Base-by-base conservation (phyloP, 2,888 invertebrate species). In the Rotaria macrura region DNA sequence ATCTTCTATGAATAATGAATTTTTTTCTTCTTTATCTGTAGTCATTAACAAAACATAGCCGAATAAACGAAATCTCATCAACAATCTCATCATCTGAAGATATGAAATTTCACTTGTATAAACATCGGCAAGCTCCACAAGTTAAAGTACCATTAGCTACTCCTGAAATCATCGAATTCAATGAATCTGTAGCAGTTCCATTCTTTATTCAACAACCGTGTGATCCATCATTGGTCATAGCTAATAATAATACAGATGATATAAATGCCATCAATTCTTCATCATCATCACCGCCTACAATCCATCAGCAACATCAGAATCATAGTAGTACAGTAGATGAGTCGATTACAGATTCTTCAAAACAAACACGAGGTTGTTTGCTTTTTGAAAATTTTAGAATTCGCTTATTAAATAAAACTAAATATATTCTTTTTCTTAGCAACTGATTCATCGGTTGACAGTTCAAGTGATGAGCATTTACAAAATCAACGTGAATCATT, bases 361-460 rank as follows among this genome's bases (percentile, higher is more conserved):
- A 79, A 79, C 40, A 79, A 79, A 43, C 79, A n/a, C 7, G 23
- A 40, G 43, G 43, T 79, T 79, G 38, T 23, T 40, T 38, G 17
- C 20, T 23, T 40, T 74, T 14, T 6, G 23, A 6, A n/a, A n/a
- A n/a, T n/a, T n/a, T n/a, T n/a, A n/a, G n/a, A n/a, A n/a, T n/a
- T n/a, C n/a, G n/a, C n/a, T n/a, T n/a, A n/a, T n/a, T n/a, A n/a
- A n/a, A n/a, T n/a, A n/a, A n/a, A n/a, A n/a, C n/a, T n/a, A n/a
- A n/a, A n/a, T n/a, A n/a, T n/a, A n/a, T n/a, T n/a, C n/a, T n/a
- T n/a, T n/a, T n/a, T n/a, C n/a, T n/a, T 43, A 79, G 43, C 25
- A 43, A 79, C 79, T n/a, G 79, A 79, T 79, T 79, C 79, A 43
- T 79, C 79, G 4, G n/a, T 79, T 12, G 79, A 79, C n/a, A 79